Base-by-base conservation (phyloP, 2,888 invertebrate species). In the Ectobius pallidus region DNA sequence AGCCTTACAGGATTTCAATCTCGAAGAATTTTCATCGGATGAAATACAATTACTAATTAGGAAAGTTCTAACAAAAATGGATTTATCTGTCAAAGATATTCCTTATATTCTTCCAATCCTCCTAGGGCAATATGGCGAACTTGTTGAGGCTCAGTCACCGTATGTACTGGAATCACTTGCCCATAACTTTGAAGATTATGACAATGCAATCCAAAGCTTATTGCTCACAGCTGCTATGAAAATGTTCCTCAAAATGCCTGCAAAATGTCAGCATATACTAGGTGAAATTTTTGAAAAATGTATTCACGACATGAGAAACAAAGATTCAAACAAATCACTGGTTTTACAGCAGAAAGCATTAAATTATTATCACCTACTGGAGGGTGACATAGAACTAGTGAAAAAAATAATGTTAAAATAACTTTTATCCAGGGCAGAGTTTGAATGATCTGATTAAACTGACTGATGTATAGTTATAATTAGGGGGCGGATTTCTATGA, bases 241-340 rank as follows among this genome's bases (percentile, higher is more conserved):
- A 65, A 42, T 76, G 71, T 76, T 76, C 72, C 32, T 76, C 22
- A 55, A 74, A 42, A 69, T 69, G 34, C 76, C 76, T 58, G 71
- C 75, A 55, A 71, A 69, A 58, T 74, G 69, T 52, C 76, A 76
- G 58, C 73, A 74, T 34, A 73, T 71, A 32, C 69, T 76, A n/a
- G 76, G 76, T 42, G 65, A 71, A 30, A 69, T 75, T 27, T 62
- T 76, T 20, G 75, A 75, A 62, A 76, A 75, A 27, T 73, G 73
- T 55, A 46, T 76, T 20, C 42, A 30, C n/a, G 65, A 65, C 18
- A 46, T 46, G n/a, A 46, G 25, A 6, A 46, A 16, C n/a, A 44
- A 27, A 18, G 65, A 65, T n/a, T 65, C 65, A 42, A 30, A 25
- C 6, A 39, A 70, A 2, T 25, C 49, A n/a, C 34, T 70, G 16